A percentile compares a stretch with the other conserved stretches of the same genome.
phyloP scores from a whole-genome alignment of 1,140 invertebrate species.

The Drosophila kurseongensis region DNA sequence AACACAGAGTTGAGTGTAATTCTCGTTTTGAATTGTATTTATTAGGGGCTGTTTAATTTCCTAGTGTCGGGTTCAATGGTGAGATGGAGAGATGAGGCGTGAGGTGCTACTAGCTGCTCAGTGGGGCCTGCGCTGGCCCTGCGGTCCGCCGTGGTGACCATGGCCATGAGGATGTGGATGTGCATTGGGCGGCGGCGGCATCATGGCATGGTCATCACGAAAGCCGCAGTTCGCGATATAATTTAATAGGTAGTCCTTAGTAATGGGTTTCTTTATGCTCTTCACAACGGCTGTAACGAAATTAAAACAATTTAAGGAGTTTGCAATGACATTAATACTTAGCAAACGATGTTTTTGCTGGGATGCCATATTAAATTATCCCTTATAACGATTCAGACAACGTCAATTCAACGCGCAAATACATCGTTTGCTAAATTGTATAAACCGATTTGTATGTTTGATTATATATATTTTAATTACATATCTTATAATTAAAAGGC shows the following conservation, averaged over 20 bases:
- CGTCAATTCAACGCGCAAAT: no score
- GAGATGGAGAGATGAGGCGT: slow-evolving; percentile 34
- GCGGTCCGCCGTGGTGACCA: slow-evolving; percentile 21
- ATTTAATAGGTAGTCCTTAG: slow-evolving; percentile 90
- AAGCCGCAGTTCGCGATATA: slow-evolving; percentile 89
- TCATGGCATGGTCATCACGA: slow-evolving; percentile 87
- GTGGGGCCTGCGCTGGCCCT: slow-evolving; percentile 14
- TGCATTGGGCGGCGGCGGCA: slow-evolving; percentile 86
- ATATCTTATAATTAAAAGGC: not conserved
- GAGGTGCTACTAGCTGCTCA: slow-evolving; percentile 3
- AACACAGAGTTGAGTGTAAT: slow-evolving; percentile 32
- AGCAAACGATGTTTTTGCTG: no score
- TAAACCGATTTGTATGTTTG: not conserved
- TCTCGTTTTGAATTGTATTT: slow-evolving; percentile 30
- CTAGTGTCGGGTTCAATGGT: slow-evolving; percentile 35
- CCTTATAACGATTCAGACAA: no score
- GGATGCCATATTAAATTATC: no score
- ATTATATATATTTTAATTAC: no score
- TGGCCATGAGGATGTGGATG: slow-evolving; percentile 13
- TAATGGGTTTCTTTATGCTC: slow-evolving; percentile 92
- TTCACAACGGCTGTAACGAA: slow-evolving; percentile 87
- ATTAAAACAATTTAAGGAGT: not conserved
- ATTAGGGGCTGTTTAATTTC: slow-evolving; percentile 42
- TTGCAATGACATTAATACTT: no score
- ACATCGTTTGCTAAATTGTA: not conserved